Base-by-base conservation (phyloP, 2,113 vertebrate genomes). In the Cairina moschata region DNA sequence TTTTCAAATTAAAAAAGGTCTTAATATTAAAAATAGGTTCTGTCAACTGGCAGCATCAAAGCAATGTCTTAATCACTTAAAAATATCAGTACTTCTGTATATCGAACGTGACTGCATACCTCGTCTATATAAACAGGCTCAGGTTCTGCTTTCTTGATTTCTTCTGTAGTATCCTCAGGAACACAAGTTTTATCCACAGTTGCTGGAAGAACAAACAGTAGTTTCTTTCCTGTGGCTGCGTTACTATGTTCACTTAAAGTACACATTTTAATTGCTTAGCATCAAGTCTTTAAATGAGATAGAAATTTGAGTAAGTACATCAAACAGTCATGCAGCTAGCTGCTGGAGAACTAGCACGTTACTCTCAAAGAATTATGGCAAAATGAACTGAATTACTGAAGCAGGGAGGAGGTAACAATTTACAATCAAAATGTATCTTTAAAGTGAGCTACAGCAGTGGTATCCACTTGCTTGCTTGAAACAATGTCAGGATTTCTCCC, bases 81-180 rank as follows among this genome's bases (percentile, higher is more conserved):
- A 79, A 62, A 73, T 6, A 38, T 48, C 56, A 29, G 46, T 31
- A 34, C 21, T 28, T 68, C 21, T 50, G 75, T 3, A 17, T 10
- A n/a, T 9, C 10, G 8, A 7, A 95, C 78, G 63, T 8, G 40
- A 31, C 50, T 50, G 73, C 95, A 14, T 98, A 99, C 99, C 99
- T 99, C 99, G 84, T 99, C 99, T 96, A 99, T 99, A 92, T 97
- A 98, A 90, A 99, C 98, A 42, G 99, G 98, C 91, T 99, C 98
- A 21, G 99, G 99, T 80, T 99, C 99, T 6, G 96, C 97, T 95
- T 98, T 98, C 96, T 97, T 94, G 58, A 94, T 81, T 95, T 99
- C 98, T 78, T 98, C 97, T 34, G 90, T 83, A 11, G 96, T 38
- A 20, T 99, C 99, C 89, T 99, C 99, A 55, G 96, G 93, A 77